A percentile compares a stretch with the other conserved stretches of the same genome.
These are phyloP conservation scores for Cinara cedri DNA, from an alignment of 2,888 invertebrate genomes.

Conservation along the genomic window DNA sequence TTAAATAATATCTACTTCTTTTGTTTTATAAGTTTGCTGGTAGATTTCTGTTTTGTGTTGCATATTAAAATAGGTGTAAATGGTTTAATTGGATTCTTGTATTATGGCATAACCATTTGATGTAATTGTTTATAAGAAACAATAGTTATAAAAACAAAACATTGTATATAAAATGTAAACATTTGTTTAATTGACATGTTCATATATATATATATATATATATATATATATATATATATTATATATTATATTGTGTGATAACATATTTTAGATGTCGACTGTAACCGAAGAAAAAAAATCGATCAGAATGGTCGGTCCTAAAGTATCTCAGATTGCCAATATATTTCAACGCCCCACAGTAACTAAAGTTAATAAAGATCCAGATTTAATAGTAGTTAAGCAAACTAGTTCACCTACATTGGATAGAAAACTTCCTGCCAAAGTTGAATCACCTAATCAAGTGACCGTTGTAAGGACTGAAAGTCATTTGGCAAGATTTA, in stretches of 20 bases:
- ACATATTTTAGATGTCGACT: conserved; percentile 43
- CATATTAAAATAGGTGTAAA: neutral
- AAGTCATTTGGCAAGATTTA: conserved; percentile 88
- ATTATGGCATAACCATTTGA: neutral
- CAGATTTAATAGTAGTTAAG: conserved; percentile 60
- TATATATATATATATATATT: too few species aligned
- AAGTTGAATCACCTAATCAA: conserved; percentile 62
- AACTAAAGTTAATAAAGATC: conserved; percentile 61
- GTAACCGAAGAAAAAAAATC: conserved; percentile 61
- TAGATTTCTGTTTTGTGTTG: neutral
- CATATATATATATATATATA: too few species aligned
- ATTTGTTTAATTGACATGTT: neutral
- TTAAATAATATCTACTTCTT: neutral
- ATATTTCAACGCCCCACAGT: conserved; percentile 72
- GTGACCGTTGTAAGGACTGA: conserved; percentile 83
- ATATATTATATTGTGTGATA: neutral
- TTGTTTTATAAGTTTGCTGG: neutral
- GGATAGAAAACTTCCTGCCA: conserved; percentile 61
- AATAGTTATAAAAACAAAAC: too few species aligned
- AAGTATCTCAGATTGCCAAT: conserved; percentile 90
- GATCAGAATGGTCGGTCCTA: conserved; percentile 70
- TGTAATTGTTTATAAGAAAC: conserved; percentile 32
- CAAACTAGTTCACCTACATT: conserved; percentile 62
- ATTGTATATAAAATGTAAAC: too few species aligned
- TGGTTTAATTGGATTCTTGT: neutral